Conservation (phyloP, 2,797 vertebrate species). For the Rhinatrema bivittatum region DNA sequence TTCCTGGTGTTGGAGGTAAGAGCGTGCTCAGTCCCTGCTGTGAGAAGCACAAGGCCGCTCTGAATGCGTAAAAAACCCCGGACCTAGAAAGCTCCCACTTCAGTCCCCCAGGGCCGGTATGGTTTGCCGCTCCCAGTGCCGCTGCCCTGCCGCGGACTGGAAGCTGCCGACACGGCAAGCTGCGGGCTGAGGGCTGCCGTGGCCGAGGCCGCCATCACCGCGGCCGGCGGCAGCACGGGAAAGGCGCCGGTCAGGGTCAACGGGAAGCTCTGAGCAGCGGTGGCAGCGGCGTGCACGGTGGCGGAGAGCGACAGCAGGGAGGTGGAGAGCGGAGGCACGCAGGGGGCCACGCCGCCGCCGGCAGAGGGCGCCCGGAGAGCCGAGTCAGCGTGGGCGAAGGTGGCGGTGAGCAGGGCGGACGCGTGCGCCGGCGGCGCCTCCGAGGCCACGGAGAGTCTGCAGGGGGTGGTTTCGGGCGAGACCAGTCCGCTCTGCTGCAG, state of each 20-base stretch:
- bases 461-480: slow-evolving; percentile 43
- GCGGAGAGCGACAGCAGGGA: slow-evolving; percentile 78
- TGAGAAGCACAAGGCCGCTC: slow-evolving; percentile 1
- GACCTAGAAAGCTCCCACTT: slow-evolving; percentile 88
- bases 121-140: slow-evolving; percentile 60
- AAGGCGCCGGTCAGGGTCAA: slow-evolving; percentile 66
- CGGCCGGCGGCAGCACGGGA: slow-evolving; percentile 65
- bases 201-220: slow-evolving; percentile 48
- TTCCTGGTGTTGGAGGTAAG: slow-evolving; percentile 11
- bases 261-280: slow-evolving; percentile 73
- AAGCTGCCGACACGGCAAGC: slow-evolving; percentile 39
- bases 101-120: slow-evolving; percentile 86
- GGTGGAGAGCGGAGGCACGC: slow-evolving; percentile 64
- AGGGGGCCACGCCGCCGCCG: slow-evolving; percentile 55
- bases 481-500: slow-evolving; percentile 65
- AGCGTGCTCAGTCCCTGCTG: slow-evolving; percentile 15
- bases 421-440: slow-evolving; percentile 44
- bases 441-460: slow-evolving; percentile 48
- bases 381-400: slow-evolving; percentile 66
- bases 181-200: slow-evolving; percentile 63
- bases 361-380: slow-evolving; percentile 60
- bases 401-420: slow-evolving; percentile 63
- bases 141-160: slow-evolving; percentile 53
- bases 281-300: slow-evolving; percentile 70
- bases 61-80: too few species aligned